phyloP scores from a whole-genome alignment of 2,113 vertebrate genomes.

The Chinchilla lanigera region DNA sequence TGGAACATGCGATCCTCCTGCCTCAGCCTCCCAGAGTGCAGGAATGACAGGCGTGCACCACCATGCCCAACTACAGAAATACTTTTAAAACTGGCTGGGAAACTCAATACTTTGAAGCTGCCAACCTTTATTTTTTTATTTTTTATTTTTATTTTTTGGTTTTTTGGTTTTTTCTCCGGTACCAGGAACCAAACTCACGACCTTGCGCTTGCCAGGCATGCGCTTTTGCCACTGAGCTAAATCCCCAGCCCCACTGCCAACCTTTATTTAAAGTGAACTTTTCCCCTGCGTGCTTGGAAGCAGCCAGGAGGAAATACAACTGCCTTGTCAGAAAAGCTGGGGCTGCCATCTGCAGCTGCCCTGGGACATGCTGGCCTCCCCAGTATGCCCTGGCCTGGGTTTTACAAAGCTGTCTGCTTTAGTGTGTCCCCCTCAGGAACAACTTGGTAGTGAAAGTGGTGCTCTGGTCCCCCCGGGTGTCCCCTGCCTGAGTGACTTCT shows the following conservation, averaged over 20 bases:
- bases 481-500: neutral
- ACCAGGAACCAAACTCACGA: too few species aligned
- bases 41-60: neutral
- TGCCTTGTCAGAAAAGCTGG: too few species aligned
- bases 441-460: neutral
- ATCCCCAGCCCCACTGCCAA: too few species aligned
- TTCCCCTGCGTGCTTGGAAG: neutral
- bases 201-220: too few species aligned
- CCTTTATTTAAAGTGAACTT: neutral
- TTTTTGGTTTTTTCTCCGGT: too few species aligned
- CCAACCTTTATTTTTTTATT: too few species aligned
- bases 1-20: neutral
- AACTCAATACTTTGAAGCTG: neutral
- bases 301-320: neutral
- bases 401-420: neutral
- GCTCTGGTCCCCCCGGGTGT: neutral
- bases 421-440: neutral
- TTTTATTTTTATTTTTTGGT: too few species aligned
- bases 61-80: neutral
- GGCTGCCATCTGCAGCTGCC: neutral
- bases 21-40: neutral
- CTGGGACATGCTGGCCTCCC: neutral
- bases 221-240: too few species aligned
- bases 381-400: rapidly evolving
- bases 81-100: neutral